Evolutionary conservation across 2,888 invertebrate genomes (phyloP), one percentile per base, ranked within the genome.

Genomic region (Marasmarcha lunaedactyla): DNA sequence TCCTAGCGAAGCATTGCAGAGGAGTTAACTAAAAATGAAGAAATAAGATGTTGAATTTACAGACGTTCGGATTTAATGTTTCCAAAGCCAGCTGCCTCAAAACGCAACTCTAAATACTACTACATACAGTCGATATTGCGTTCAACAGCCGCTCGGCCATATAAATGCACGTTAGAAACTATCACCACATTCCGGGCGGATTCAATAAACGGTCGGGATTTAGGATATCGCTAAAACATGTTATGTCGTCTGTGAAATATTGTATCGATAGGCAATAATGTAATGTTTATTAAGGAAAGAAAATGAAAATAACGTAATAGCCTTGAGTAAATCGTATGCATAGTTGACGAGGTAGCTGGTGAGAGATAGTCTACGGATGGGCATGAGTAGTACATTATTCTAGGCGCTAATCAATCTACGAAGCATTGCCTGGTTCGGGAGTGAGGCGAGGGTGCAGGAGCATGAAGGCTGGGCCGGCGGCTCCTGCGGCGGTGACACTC

Each of bases 21-120:
- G 62, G 59, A 67, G 63, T 72, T 71, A 72, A 74, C 73, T 74
- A 76, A 77, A 78, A 79, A 76, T 74, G 70, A 77, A 77, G 73
- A 74, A 77, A 72, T 73, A 74, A 72, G 67, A 78, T 67, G 55
- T 67, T 67, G 68, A 74, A 72, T 78, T 76, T 76, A 69, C 77
- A 74, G 78, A 76, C 73, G 67, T 76, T 72, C 65, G 54, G 61
- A 60, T 67, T 74, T 76, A 73, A 73, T 71, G 72, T 69, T 71
- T 67, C 69, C 60, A 55, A 54, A 5, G 7, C 52, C 42, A 44
- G 45, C 49, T 42, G 39, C 30, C 14, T 25, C 39, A 41, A 39
- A 49, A 15, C 71, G 55, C 58, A 51, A 63, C 72, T 63, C 56
- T 74, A 70, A 39, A 15, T 1, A 45, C 26, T 27, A 33, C 37